Evolutionary conservation across 2,888 invertebrate species (phyloP).

Genomic region (Maniola hyperantus): DNA sequence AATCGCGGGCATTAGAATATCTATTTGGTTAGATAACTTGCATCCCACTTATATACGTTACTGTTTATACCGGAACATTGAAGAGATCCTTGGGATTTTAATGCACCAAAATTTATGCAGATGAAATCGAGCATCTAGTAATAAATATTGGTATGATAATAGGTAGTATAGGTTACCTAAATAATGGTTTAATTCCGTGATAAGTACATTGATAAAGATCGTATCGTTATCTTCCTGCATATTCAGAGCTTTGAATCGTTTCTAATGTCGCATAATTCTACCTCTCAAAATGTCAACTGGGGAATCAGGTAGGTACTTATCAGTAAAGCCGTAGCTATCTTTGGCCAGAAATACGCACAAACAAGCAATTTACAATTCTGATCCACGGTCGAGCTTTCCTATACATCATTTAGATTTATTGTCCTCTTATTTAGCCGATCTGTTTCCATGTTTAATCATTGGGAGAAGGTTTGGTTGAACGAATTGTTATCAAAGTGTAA

Average conservation of each 20-base stretch:
- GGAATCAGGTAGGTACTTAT: not conserved
- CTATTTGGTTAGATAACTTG: too few relatives aligned
- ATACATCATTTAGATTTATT: conserved; percentile 81
- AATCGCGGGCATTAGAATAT: too few relatives aligned
- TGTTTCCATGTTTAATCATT: conserved; percentile 80
- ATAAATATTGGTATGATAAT: too few relatives aligned
- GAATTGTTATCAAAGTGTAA: not conserved
- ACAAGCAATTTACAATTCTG: conserved; percentile 39
- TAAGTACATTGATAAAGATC: not conserved
- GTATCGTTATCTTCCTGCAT: conserved; percentile 34
- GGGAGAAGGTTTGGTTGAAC: conserved; percentile 58
- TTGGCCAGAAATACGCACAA: conserved; percentile 29
- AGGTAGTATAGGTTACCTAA: too few relatives aligned
- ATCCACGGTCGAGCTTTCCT: conserved; percentile 48
- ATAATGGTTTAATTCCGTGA: not conserved
- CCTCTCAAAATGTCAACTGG: not conserved
- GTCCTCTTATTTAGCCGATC: conserved; percentile 75
- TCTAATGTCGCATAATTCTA: not conserved
- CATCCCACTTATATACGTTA: too few relatives aligned
- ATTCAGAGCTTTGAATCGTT: conserved; percentile 31
- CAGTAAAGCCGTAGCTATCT: not conserved
- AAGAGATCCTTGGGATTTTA: too few relatives aligned
- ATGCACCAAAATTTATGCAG: too few relatives aligned
- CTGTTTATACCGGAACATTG: too few relatives aligned
- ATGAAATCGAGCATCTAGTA: too few relatives aligned